These are phyloP conservation scores for Orthosia gothica DNA, from an alignment of 2,888 invertebrate species.

Conservation along the genomic window DNA sequence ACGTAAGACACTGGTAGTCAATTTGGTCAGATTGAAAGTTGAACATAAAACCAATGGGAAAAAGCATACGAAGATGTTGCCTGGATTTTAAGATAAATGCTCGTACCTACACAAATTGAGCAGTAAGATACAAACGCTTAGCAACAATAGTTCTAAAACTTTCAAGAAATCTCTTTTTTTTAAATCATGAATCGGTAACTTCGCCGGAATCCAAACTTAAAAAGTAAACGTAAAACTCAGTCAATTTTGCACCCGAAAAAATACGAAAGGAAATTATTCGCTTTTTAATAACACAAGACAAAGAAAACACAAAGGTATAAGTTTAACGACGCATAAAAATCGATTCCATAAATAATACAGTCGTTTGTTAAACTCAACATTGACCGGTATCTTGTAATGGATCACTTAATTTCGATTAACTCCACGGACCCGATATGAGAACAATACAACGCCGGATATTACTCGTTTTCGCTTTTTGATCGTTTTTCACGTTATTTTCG, in stretches of 20 bases:
- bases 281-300: slow-evolving; percentile 58
- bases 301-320: slow-evolving; percentile 64
- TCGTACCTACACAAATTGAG: too few relatives aligned
- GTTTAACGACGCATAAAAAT: slow-evolving; percentile 83
- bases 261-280: slow-evolving; percentile 59
- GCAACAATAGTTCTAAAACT: neutral
- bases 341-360: slow-evolving; percentile 85
- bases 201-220: slow-evolving; percentile 10
- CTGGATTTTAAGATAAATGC: too few relatives aligned
- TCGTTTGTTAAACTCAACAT: slow-evolving; percentile 81
- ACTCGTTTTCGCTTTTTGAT: slow-evolving; percentile 88
- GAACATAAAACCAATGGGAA: too few relatives aligned
- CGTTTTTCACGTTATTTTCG: slow-evolving; percentile 86
- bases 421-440: slow-evolving; percentile 80
- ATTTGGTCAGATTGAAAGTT: too few relatives aligned
- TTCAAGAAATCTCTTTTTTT: neutral
- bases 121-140: neutral
- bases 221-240: slow-evolving; percentile 35
- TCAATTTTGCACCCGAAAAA: slow-evolving; percentile 47
- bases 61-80: too few relatives aligned
- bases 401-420: slow-evolving; percentile 91
- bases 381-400: slow-evolving; percentile 88
- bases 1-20: too few relatives aligned
- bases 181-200: neutral
- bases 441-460: slow-evolving; percentile 90